These are phyloP conservation scores for Heteromurus nitidus DNA, from an alignment of 2,888 invertebrate genomes.

Conservation along the genomic window DNA sequence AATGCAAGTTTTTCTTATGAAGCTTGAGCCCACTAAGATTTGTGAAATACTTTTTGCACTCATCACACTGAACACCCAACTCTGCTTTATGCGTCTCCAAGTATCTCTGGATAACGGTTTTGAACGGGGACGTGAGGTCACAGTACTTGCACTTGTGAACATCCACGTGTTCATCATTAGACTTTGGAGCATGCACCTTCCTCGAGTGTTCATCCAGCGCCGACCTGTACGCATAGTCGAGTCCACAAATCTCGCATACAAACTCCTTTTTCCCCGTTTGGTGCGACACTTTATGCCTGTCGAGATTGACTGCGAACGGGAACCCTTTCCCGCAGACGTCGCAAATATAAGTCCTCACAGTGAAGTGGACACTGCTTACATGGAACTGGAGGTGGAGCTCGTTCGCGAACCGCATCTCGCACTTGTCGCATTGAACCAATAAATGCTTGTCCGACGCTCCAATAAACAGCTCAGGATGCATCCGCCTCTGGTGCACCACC, in stretches of 20 bases:
- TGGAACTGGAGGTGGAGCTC: too few relatives aligned
- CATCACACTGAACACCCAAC: conserved; percentile 13
- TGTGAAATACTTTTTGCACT: conserved; percentile 17
- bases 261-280: conserved; percentile 18
- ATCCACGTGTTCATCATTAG: background rate
- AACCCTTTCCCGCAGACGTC: conserved; percentile 41
- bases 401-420: too few relatives aligned
- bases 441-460: too few relatives aligned
- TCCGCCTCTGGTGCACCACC: background rate
- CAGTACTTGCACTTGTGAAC: conserved; percentile 22
- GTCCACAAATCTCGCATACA: conserved; percentile 35
- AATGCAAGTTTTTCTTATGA: conserved; percentile 10
- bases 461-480: background rate
- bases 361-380: too few relatives aligned
- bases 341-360: too few relatives aligned
- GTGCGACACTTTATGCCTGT: conserved; percentile 7
- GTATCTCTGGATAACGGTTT: background rate
- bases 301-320: background rate
- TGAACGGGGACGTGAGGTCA: background rate
- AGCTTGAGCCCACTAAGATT: background rate
- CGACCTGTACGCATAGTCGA: conserved; percentile 18
- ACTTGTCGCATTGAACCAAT: too few relatives aligned
- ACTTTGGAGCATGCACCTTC: background rate
- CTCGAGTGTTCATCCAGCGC: background rate
- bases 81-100: conserved; percentile 13